Percentiles rank a stretch among this genome's conserved stretches.
Evolutionary conservation across 2,113 vertebrate species (phyloP).

Genomic region (Cebidichthys violaceus): DNA sequence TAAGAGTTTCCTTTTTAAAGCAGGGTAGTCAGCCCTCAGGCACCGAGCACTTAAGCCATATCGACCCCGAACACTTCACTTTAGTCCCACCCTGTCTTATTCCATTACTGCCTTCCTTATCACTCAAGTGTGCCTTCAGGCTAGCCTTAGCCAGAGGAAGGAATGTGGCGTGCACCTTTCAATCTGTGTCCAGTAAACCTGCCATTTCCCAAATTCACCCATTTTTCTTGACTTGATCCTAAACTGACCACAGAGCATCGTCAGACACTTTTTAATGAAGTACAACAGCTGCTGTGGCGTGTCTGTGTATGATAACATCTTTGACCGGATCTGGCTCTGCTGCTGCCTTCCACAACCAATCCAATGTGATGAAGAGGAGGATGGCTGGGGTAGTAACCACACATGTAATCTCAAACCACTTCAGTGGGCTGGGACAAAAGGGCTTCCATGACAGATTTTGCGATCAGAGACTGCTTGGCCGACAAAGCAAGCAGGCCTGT

Average conservation of each 20-base stretch:
- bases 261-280: slow-evolving; percentile 50
- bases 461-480: slow-evolving; percentile 61
- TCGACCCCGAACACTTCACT: slow-evolving; percentile 62
- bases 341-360: slow-evolving; percentile 25
- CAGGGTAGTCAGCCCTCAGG: slow-evolving; percentile 49
- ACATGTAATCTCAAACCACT: slow-evolving; percentile 69
- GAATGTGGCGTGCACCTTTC: slow-evolving; percentile 54
- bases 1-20: slow-evolving; percentile 61
- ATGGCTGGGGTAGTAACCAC: slow-evolving; percentile 51
- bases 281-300: slow-evolving; percentile 63
- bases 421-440: slow-evolving; percentile 63
- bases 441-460: slow-evolving; percentile 57
- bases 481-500: slow-evolving; percentile 59
- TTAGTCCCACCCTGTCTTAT: slow-evolving; percentile 67
- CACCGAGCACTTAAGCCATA: slow-evolving; percentile 59
- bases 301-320: slow-evolving; percentile 53
- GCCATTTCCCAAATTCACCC: slow-evolving; percentile 45
- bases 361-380: slow-evolving; percentile 45
- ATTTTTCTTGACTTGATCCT: slow-evolving; percentile 40
- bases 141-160: slow-evolving; percentile 22
- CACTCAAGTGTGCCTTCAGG: slow-evolving; percentile 63
- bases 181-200: slow-evolving; percentile 47
- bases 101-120: slow-evolving; percentile 70
- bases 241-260: slow-evolving; percentile 32
- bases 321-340: slow-evolving; percentile 41